Base-by-base conservation (phyloP, 2,113 vertebrate genomes). In the Leptobrachium ailaonicum region DNA sequence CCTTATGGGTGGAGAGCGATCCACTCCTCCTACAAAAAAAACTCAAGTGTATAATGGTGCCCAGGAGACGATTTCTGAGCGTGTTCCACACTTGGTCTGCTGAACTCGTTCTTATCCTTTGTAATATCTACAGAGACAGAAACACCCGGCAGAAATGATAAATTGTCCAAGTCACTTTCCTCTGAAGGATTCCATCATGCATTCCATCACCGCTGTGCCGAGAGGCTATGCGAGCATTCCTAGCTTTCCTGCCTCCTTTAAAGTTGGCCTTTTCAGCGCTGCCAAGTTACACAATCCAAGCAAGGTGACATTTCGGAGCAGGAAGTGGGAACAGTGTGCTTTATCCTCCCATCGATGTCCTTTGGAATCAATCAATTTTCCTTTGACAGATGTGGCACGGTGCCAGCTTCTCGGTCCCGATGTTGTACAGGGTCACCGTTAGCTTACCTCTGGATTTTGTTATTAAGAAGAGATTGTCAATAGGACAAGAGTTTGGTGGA, bases 261-360 rank as follows among this genome's bases (percentile, higher is more conserved):
- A 32, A 20, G 41, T 64, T 47, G 71, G 62, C 67, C 79, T 81
- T 69, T 81, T 75, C 72, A 69, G n/a, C 20, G 50, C 71, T 81
- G 79, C 79, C 79, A 81, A 81, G 66, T 81, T 69, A 81, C 72
- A 81, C 79, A 81, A 67, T 81, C 66, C 40, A 53, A 41, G 79
- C 66, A 81, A 81, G 79, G 79, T 81, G 72, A 81, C 79, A 75
- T 81, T 82, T 73, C 62, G 44, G 53, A 73, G 64, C 44, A 79
- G 79, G 79, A 81, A 81, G 72, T 69, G 54, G 66, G 79, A 81
- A 78, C 67, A 63, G 54, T 56, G 7, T 67, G 79, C 62, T 71
- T 81, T 81, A 81, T 81, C 79, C 79, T 81, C 71, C 72, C 71
- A 81, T 81, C 75, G 79, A 81, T 69, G 79, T 75, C 20, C 12